Percentiles rank a stretch among this genome's conserved stretches.
These are phyloP conservation scores for roundworm (Caenorhabditis elegans) DNA, from an alignment of 1,140 invertebrate species.

Conservation along the genomic window DNA sequence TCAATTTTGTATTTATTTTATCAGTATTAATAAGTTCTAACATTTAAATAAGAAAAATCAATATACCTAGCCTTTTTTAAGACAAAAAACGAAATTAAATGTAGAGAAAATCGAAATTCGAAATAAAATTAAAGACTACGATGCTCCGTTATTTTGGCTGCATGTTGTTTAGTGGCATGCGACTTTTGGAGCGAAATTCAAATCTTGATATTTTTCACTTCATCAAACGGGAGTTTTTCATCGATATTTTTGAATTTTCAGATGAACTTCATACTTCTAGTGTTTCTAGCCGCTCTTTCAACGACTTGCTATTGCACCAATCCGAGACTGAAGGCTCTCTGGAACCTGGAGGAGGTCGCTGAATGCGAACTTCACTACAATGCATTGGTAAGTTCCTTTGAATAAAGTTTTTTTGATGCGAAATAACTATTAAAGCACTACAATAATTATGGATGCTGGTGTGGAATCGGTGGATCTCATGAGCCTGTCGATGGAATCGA, in stretches of 20 bases:
- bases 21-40: no score
- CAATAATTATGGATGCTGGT: conserved; percentile 44
- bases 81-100: no score
- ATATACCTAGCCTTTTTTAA: no score
- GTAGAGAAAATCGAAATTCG: background rate
- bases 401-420: background rate
- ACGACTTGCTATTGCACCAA: background rate
- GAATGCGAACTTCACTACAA: conserved; percentile 38
- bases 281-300: background rate
- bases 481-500: conserved; percentile 40
- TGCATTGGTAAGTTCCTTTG: conserved; percentile 11
- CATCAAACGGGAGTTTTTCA: no score
- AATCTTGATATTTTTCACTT: background rate
- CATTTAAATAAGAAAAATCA: no score
- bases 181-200: background rate
- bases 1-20: no score
- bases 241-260: background rate
- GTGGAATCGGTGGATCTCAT: conserved; percentile 36
- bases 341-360: conserved; percentile 37
- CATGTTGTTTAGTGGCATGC: background rate
- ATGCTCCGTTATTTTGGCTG: background rate
- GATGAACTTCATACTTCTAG: background rate
- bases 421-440: background rate
- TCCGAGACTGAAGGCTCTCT: background rate
- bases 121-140: background rate